Evolutionary conservation across 2,797 vertebrate species (phyloP), one percentile per base, ranked within the genome.

Genomic region (Simalia tracyae): DNA sequence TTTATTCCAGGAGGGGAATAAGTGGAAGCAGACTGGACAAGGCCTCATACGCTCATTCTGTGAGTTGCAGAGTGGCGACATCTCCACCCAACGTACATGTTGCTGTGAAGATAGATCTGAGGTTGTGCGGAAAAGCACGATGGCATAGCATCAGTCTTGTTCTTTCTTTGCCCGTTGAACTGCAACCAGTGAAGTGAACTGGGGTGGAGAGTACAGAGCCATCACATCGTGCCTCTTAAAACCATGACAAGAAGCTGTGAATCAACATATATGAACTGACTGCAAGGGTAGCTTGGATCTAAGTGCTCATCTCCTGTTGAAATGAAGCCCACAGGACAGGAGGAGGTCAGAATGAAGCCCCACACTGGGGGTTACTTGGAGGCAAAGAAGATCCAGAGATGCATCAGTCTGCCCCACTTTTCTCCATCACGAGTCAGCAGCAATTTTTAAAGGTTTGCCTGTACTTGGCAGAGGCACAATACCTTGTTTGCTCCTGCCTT

Each of bases 331-430:
- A 22, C 5, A 50, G 88, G 86, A 60, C 93, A n/a, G 59, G 28
- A 14, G 26, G 2, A 36, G 19, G 46, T 22, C 24, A 88, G n/a
- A 8, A 46, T 72, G n/a, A 19, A 72, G 89, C 89, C 87, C 90
- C 89, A 93, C 63, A 90, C 46, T 64, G 92, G 84, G 5, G 66
- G 31, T 88, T 92, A 87, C 76, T 54, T 89, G 59, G 88, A 42
- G 24, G 31, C 84, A 89, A 26, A 87, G 50, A 90, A 60, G 59
- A 14, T 24, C 50, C 46, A 64, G n/a, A 61, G 12, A 5, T 36
- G 5, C 59, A 59, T 7, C 31, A 3, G 15, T 92, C 76, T 57
- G 50, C 56, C 19, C 42, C n/a, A 56, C 7, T 61, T 56, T n/a
- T 57, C 46, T 50, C 22, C n/a, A 26, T n/a, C 64, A 64, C 22